Percentiles rank a stretch among this genome's conserved stretches.
Evolutionary conservation across 2,797 vertebrate species (phyloP).

Genomic region (Cyprinella venusta): DNA sequence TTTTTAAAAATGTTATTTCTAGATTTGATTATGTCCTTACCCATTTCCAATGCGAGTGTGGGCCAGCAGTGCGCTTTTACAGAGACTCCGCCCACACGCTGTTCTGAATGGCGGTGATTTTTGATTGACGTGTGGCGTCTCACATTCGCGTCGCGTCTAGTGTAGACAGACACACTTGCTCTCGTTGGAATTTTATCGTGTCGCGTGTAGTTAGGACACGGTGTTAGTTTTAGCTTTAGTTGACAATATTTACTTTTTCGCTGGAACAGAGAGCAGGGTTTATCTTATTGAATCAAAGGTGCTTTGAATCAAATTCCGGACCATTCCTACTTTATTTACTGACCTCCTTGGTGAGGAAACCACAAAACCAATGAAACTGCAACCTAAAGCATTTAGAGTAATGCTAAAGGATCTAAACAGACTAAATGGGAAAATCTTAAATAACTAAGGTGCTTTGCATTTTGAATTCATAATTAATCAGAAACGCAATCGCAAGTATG

Average conservation of each 20-base stretch:
- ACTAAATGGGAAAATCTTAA: background rate
- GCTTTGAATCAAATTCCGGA: background rate
- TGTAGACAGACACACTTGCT: too few species aligned
- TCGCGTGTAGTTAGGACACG: too few species aligned
- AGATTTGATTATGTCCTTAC: too few species aligned
- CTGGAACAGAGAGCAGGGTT: background rate
- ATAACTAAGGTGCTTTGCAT: background rate
- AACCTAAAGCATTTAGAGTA: background rate
- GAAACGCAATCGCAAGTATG: background rate
- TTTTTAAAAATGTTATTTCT: too few species aligned
- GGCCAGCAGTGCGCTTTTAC: too few species aligned
- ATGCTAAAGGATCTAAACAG: background rate
- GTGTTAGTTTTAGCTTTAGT: background rate
- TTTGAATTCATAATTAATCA: background rate
- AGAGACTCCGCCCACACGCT: too few species aligned
- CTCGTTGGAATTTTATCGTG: too few species aligned
- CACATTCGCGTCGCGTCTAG: too few species aligned
- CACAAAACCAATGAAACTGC: background rate
- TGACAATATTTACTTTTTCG: too few species aligned
- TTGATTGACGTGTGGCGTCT: too few species aligned
- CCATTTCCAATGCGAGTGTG: too few species aligned
- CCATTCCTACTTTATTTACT: background rate
- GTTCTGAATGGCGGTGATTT: too few species aligned
- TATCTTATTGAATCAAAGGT: background rate
- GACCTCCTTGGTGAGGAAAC: background rate